phyloP scores from a whole-genome alignment of 2,797 vertebrate species.

The Neosilurus hyrtlii region DNA sequence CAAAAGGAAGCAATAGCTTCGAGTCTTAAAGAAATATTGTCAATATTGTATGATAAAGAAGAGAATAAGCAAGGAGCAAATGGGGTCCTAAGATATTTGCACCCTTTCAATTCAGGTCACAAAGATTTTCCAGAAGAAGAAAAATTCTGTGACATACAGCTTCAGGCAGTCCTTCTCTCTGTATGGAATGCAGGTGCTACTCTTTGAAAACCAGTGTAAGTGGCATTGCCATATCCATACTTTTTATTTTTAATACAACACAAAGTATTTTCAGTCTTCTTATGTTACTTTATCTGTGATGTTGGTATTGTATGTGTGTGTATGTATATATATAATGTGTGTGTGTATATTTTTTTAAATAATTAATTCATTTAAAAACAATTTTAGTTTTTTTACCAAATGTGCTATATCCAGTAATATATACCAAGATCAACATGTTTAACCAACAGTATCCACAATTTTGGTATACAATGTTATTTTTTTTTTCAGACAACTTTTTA shows the following conservation, averaged over 20 bases:
- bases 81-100: conserved; percentile 44
- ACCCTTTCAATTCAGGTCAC: conserved; percentile 79
- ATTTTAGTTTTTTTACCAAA: neutral
- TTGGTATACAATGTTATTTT: neutral
- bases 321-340: too few relatives aligned
- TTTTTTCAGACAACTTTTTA: neutral
- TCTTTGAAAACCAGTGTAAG: conserved; percentile 98
- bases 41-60: conserved; percentile 8
- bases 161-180: conserved; percentile 96
- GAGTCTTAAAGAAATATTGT: neutral
- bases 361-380: too few relatives aligned
- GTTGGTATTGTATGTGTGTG: neutral
- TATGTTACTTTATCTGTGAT: neutral
- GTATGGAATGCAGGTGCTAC: conserved; percentile 92
- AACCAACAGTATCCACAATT: neutral
- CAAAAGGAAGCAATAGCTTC: neutral
- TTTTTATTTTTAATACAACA: neutral
- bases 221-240: conserved; percentile 8
- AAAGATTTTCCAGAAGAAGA: conserved; percentile 99
- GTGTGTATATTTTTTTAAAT: too few relatives aligned
- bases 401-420: neutral
- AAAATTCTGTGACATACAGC: conserved; percentile 96
- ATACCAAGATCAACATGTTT: neutral
- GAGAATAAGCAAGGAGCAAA: conserved; percentile 25
- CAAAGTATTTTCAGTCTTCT: neutral